These are phyloP conservation scores for Microtus montanus DNA, from an alignment of 2,113 vertebrate species.

Conservation along the genomic window DNA sequence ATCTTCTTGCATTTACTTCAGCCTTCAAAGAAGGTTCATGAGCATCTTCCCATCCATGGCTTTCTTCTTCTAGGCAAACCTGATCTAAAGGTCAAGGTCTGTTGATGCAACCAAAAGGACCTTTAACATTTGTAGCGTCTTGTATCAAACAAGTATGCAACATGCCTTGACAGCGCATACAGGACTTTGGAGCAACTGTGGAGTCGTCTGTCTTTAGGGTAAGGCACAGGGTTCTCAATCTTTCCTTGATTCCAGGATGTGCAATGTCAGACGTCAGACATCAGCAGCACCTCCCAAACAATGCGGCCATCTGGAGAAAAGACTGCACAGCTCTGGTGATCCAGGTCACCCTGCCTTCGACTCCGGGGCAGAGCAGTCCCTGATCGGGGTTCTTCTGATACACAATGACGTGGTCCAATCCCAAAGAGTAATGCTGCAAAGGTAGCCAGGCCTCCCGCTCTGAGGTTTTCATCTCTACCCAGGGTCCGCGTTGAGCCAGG, in stretches of 20 bases:
- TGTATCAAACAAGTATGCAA: not conserved
- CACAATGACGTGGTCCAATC: not conserved
- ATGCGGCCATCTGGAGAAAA: not conserved
- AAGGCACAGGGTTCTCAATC: not conserved
- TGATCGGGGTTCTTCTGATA: not conserved
- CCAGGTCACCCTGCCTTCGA: not conserved
- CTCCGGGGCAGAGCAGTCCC: not conserved
- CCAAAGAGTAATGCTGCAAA: not conserved
- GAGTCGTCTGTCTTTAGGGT: not conserved
- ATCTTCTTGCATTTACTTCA: constrained; percentile 41
- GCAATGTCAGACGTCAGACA: not conserved
- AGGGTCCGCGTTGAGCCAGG: not conserved
- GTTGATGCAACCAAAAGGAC: not conserved
- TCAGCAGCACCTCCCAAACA: not conserved
- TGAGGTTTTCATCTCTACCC: not conserved
- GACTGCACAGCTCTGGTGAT: not conserved
- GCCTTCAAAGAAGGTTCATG: not conserved
- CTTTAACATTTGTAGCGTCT: not conserved
- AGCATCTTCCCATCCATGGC: not conserved
- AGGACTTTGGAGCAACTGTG: not conserved
- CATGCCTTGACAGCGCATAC: not conserved
- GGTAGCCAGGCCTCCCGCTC: not conserved
- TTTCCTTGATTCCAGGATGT: not conserved
- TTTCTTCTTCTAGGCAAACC: constrained; percentile 37
- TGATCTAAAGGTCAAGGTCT: not conserved